phyloP scores from a whole-genome alignment of 2,113 vertebrate genomes.

The Malurus melanocephalus region DNA sequence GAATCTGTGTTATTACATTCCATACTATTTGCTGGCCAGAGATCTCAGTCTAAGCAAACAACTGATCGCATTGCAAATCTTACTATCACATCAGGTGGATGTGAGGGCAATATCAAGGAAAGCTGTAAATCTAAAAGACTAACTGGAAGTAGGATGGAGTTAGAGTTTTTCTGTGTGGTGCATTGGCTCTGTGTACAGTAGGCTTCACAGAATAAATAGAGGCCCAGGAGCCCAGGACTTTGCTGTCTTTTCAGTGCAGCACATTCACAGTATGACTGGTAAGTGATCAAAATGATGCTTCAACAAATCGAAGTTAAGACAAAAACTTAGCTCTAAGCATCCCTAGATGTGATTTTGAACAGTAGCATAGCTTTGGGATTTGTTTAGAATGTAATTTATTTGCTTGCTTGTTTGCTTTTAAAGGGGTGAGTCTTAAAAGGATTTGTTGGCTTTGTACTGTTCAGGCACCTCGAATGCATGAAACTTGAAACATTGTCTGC shows the following conservation, averaged over 20 bases:
- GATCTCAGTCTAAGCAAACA: background rate
- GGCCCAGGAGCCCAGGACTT: background rate
- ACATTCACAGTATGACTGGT: background rate
- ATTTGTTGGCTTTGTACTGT: background rate
- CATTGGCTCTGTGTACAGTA: background rate
- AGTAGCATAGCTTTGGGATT: background rate
- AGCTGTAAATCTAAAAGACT: background rate
- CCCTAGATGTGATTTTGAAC: background rate
- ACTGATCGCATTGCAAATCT: background rate
- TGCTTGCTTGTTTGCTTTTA: background rate
- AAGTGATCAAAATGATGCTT: background rate
- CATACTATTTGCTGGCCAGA: background rate
- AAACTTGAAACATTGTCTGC: background rate
- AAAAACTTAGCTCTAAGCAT: conserved; percentile 1
- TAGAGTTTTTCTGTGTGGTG: background rate
- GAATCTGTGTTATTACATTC: background rate
- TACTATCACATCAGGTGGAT: background rate
- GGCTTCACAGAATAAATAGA: conserved; percentile 27
- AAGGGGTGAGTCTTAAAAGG: background rate
- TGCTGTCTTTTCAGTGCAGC: background rate
- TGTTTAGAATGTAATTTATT: conserved; percentile 15
- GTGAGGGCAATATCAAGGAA: background rate
- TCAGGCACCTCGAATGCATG: background rate
- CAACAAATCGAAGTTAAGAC: background rate
- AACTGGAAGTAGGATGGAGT: background rate